These are phyloP conservation scores for Ambastaia sidthimunki DNA, from an alignment of 2,797 vertebrate species.

Conservation along the genomic window DNA sequence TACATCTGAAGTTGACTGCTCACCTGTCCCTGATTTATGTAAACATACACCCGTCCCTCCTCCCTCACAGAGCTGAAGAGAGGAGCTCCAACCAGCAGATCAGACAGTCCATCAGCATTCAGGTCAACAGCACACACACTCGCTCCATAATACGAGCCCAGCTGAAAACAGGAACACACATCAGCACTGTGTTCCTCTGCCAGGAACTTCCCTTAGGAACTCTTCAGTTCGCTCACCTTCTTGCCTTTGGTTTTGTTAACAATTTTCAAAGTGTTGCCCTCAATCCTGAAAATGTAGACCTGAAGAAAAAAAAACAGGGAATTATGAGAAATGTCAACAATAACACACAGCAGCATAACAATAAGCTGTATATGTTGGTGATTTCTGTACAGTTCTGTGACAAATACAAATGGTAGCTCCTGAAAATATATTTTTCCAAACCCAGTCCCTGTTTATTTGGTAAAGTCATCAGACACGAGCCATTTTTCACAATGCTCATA, in stretches of 20 bases:
- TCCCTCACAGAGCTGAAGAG: slow-evolving; percentile 88
- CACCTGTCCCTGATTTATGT: slow-evolving; percentile 90
- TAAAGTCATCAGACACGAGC: too few species aligned
- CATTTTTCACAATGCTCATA: too few species aligned
- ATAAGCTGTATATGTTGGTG: neutral
- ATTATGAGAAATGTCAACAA: neutral
- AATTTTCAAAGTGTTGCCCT: slow-evolving; percentile 75
- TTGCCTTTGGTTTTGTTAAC: slow-evolving; percentile 78
- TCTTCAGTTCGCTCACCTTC: slow-evolving; percentile 78
- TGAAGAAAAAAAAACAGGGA: slow-evolving; percentile 63
- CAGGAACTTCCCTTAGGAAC: neutral
- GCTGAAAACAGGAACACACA: slow-evolving; percentile 69
- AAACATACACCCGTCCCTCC: slow-evolving; percentile 93
- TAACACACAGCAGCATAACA: slow-evolving; percentile 7
- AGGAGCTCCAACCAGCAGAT: slow-evolving; percentile 93
- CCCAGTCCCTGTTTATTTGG: too few species aligned
- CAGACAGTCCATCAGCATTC: slow-evolving; percentile 91
- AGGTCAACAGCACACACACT: slow-evolving; percentile 90
- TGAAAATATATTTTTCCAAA: too few species aligned
- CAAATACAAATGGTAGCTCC: too few species aligned
- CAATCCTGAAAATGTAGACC: slow-evolving; percentile 87
- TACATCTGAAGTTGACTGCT: slow-evolving; percentile 48
- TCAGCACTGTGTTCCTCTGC: neutral
- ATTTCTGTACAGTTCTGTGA: too few species aligned
- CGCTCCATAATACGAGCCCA: slow-evolving; percentile 95